Evolutionary conservation across 2,113 vertebrate genomes (phyloP), one percentile per base, ranked within the genome.

Genomic region (Balaenoptera acutorostrata): DNA sequence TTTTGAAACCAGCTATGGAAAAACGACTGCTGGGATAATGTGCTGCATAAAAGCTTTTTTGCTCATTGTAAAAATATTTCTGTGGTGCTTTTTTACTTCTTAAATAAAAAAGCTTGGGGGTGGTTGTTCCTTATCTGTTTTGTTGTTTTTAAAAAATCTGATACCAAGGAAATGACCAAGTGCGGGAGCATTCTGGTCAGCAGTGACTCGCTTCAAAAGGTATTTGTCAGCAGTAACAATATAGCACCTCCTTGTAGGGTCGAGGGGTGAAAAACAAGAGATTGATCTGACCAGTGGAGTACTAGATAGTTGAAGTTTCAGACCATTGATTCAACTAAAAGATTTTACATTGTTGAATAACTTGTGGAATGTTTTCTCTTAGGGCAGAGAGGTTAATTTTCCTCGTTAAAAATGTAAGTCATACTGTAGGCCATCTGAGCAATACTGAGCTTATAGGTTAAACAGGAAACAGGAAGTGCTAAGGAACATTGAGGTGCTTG

Each of bases 381-480:
- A 59, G 88, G 57, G 66, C n/a, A 78, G 49, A 88, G 78, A 81
- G 57, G 21, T 90, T 95, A 41, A 31, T 94, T 95, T 90, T 95
- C 71, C 44, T 52, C 55, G 49, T 92, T 94, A 41, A 1, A 49
- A 39, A 8, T 92, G 41, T 23, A 63, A 92, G 21, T 89, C 57
- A 85, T 20, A 11, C 4, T 41, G 0, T 27, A 57, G 71, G 46
- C 87, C 33, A 2, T 55, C 64, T 77, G 66, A 87, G 18, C 64
- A 46, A 44, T 14, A 29, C 39, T 2, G 17, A 80, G 20, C 44
- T 90, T 75, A 15, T n/a, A 29, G 75, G 55, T 86, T 31, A 78
- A 91, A 72, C 29, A 29, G n/a, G 20, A 74, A 59, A 41, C 59
- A 78, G 71, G 82, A 78, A 80, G 69, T 88, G 17, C 46, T 39